Conservation (phyloP, 2,113 vertebrate genomes). For the Rattus rattus region DNA sequence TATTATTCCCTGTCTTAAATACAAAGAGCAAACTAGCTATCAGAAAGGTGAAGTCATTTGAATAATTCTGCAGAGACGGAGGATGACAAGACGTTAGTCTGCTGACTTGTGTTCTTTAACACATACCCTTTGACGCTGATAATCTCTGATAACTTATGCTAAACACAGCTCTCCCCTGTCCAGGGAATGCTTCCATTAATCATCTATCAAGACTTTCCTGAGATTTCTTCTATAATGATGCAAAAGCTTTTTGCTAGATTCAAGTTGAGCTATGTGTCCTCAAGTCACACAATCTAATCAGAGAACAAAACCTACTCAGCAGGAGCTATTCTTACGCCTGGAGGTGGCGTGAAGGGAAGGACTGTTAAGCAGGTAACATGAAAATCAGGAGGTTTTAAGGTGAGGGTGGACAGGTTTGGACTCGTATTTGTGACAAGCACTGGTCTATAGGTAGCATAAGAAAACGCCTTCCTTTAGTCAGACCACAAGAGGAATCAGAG, state of each 20-base stretch:
- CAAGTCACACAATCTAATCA: background rate
- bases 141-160: conserved; percentile 2
- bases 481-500: background rate
- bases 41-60: conserved; percentile 16
- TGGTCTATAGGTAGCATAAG: background rate
- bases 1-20: conserved; percentile 5
- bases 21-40: background rate
- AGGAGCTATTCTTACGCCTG: background rate
- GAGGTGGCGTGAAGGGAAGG: background rate
- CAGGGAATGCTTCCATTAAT: conserved; percentile 49
- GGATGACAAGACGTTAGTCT: background rate
- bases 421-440: background rate
- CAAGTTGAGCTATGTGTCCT: background rate
- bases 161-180: background rate
- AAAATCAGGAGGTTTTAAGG: background rate
- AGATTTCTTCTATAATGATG: background rate
- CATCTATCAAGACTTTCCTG: conserved; percentile 38
- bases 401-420: background rate
- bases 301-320: background rate
- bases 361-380: background rate
- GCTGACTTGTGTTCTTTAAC: background rate
- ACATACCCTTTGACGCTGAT: background rate
- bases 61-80: background rate
- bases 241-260: conserved; percentile 40
- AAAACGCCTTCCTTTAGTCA: background rate